phyloP scores from a whole-genome alignment of 2,888 invertebrate species.

The Torymus texanus region DNA sequence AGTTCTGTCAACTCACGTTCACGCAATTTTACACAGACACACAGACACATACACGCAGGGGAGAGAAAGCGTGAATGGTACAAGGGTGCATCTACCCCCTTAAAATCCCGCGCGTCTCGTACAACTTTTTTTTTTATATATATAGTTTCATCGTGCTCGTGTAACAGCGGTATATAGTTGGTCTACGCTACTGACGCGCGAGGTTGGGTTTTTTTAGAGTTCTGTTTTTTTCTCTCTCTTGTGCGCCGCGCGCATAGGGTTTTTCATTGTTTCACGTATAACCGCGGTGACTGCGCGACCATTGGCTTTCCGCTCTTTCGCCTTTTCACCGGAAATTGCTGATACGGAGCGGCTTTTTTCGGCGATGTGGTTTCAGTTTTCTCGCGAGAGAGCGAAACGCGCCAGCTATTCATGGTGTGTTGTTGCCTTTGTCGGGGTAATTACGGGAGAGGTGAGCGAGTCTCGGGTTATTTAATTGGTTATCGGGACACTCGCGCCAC shows the following conservation, averaged over 20 bases:
- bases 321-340: constrained; percentile 55
- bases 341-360: constrained; percentile 44
- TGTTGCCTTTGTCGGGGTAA: constrained; percentile 25
- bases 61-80: constrained; percentile 37
- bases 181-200: background rate
- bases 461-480: constrained; percentile 1
- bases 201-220: background rate
- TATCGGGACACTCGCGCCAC: background rate
- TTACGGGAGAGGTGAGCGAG: constrained; percentile 20
- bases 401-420: constrained; percentile 42
- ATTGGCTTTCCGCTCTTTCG: constrained; percentile 55
- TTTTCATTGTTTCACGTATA: constrained; percentile 53
- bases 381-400: constrained; percentile 18
- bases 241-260: background rate
- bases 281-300: constrained; percentile 34
- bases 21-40: constrained; percentile 63
- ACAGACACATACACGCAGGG: constrained; percentile 29
- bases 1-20: constrained; percentile 67
- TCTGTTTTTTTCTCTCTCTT: constrained; percentile 23
- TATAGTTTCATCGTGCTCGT: background rate
- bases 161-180: too few species aligned
- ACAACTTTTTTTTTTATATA: constrained; percentile 17
- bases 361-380: background rate
- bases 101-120: constrained; percentile 44
- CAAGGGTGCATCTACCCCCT: constrained; percentile 51